Conservation (phyloP, 1,140 invertebrate genomes). For the Bombus affinis region DNA sequence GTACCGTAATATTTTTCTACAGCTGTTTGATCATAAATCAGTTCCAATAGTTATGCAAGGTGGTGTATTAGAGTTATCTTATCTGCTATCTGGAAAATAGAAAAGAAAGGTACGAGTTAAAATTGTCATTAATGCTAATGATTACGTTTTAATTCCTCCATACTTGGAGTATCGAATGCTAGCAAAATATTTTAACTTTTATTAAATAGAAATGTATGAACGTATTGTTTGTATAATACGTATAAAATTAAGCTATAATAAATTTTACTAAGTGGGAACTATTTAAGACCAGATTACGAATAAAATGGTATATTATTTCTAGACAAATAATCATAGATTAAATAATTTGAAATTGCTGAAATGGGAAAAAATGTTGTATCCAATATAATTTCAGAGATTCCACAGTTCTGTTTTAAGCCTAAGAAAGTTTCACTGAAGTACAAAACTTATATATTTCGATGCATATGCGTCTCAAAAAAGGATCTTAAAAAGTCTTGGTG, state of each 20-base stretch:
- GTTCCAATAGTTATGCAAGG: neutral
- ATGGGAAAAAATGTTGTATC: no score
- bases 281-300: neutral
- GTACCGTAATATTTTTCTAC: no score
- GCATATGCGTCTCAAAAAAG: neutral
- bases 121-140: neutral
- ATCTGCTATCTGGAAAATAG: neutral
- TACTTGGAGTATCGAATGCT: neutral
- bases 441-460: neutral
- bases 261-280: neutral
- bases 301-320: no score
- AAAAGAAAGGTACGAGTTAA: no score
- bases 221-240: no score
- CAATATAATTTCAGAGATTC: no score
- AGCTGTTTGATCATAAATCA: neutral
- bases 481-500: slow-evolving; percentile 44
- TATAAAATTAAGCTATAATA: neutral
- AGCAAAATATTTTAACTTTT: neutral
- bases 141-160: neutral
- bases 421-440: neutral
- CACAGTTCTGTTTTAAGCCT: neutral
- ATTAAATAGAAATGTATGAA: neutral
- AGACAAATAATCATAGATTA: no score
- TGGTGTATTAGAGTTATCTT: neutral
- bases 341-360: no score